Conservation (phyloP, 2,113 vertebrate species). For the Gallinago jamesoni region DNA sequence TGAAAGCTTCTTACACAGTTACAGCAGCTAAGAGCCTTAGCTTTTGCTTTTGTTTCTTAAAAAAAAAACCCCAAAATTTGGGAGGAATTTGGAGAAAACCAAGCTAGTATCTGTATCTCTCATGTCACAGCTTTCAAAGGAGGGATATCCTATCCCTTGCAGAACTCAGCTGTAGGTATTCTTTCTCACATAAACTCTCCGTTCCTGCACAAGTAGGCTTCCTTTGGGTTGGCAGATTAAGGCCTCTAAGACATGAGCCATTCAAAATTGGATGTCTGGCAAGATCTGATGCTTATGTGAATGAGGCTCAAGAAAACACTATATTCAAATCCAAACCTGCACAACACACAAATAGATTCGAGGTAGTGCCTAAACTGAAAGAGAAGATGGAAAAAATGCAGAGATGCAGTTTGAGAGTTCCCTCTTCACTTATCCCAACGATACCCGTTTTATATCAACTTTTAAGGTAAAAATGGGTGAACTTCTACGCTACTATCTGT, state of each 20-base stretch:
- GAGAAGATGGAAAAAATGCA: neutral
- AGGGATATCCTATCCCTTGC: neutral
- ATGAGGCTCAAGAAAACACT: neutral
- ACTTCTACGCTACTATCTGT: neutral
- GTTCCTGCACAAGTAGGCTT: neutral
- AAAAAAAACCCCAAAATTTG: neutral
- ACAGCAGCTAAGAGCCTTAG: neutral
- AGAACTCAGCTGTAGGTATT: neutral
- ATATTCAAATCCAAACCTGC: neutral
- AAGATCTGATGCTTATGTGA: neutral
- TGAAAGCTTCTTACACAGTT: neutral
- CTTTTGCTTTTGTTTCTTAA: neutral
- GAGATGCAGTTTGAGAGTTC: neutral
- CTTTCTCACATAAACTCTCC: neutral
- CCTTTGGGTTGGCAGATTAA: neutral
- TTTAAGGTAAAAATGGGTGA: neutral
- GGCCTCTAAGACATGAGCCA: neutral
- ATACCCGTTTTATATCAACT: neutral
- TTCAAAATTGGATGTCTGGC: neutral
- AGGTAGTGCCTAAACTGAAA: neutral
- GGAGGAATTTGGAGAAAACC: neutral
- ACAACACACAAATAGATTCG: neutral
- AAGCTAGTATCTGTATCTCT: neutral
- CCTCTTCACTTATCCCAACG: neutral
- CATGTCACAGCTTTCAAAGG: neutral